Conservation (phyloP, 2,888 invertebrate species). For the Neoitamus cyanurus region DNA sequence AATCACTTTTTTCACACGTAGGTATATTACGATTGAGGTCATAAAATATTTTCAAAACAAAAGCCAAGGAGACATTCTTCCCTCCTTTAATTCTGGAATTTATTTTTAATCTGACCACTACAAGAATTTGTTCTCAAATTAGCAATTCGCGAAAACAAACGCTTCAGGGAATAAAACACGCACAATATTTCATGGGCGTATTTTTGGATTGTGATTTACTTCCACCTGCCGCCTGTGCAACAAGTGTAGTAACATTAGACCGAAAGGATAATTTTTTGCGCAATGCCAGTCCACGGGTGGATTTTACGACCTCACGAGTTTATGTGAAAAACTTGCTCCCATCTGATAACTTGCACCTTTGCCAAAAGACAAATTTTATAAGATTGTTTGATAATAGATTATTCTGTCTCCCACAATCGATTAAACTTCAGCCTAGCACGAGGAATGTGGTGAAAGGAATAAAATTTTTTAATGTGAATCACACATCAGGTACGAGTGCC, state of each 20-base stretch:
- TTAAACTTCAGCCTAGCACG: background rate
- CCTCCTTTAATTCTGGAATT: background rate
- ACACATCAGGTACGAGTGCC: background rate
- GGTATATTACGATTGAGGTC: background rate
- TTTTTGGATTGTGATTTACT: background rate
- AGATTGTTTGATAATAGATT: background rate
- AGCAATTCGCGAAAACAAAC: background rate
- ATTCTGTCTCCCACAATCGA: background rate
- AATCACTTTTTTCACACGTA: background rate
- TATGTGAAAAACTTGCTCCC: background rate
- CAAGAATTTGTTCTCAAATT: background rate
- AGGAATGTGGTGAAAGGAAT: background rate
- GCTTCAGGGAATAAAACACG: background rate
- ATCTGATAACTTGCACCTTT: background rate
- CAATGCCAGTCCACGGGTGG: background rate
- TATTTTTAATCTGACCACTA: background rate
- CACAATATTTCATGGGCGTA: background rate
- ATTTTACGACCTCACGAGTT: background rate
- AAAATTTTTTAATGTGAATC: background rate
- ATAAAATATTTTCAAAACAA: background rate
- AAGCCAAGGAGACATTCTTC: background rate
- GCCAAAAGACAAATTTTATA: background rate
- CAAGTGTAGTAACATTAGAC: background rate
- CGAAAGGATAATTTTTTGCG: background rate
- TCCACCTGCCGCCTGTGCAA: background rate